Evolutionary conservation across 2,888 invertebrate genomes (phyloP).

Genomic region (Papilio gigon): DNA sequence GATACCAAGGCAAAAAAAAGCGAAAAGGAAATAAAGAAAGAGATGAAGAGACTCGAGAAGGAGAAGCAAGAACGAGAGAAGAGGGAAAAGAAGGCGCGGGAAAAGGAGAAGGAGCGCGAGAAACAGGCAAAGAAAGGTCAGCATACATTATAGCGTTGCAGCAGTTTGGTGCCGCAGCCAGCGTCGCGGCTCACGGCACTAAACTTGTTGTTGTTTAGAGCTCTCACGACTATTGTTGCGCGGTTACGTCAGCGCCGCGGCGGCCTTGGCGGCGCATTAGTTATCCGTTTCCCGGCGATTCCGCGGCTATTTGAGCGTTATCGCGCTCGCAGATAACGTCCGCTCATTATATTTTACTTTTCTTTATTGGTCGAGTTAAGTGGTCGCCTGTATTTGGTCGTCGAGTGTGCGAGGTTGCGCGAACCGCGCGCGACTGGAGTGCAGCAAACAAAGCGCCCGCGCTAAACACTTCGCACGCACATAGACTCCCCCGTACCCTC

Average conservation of each 20-base stretch:
- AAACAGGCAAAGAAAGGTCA: constrained; percentile 75
- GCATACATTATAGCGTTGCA: constrained; percentile 38
- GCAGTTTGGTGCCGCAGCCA: not conserved
- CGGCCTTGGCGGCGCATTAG: constrained; percentile 67
- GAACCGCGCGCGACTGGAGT: constrained; percentile 16
- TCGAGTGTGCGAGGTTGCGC: constrained; percentile 15
- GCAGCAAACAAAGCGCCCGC: not conserved
- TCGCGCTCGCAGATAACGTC: constrained; percentile 42
- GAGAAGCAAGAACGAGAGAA: constrained; percentile 78
- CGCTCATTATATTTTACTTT: constrained; percentile 33
- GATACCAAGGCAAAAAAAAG: constrained; percentile 76
- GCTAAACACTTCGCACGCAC: not conserved
- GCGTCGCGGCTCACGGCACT: constrained; percentile 23
- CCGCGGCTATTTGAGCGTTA: constrained; percentile 49
- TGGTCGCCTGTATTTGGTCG: constrained; percentile 15
- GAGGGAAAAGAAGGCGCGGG: constrained; percentile 78
- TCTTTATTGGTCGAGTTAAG: constrained; percentile 23
- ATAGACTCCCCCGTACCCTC: not conserved
- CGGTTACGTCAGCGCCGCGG: constrained; percentile 65
- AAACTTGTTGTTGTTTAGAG: constrained; percentile 41
- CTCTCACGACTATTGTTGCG: constrained; percentile 58
- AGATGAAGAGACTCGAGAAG: constrained; percentile 78
- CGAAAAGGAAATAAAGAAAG: constrained; percentile 79
- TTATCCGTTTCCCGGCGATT: constrained; percentile 61
- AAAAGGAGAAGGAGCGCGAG: constrained; percentile 78